These are phyloP conservation scores for Drosophila neutralis DNA, from an alignment of 2,888 invertebrate genomes.

Conservation along the genomic window DNA sequence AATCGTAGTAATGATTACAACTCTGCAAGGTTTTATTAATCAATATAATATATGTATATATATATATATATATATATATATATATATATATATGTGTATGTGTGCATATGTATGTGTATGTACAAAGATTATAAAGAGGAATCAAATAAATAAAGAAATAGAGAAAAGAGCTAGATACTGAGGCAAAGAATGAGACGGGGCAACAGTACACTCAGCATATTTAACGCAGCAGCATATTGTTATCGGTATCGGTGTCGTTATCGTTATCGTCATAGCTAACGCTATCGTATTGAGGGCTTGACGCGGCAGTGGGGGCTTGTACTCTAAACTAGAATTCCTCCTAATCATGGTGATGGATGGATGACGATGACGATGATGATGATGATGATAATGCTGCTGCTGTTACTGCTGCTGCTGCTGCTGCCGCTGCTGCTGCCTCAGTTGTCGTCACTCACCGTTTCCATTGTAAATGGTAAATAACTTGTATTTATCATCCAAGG, in stretches of 20 bases:
- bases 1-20: background rate
- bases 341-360: background rate
- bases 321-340: constrained; percentile 4
- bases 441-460: constrained; percentile 84
- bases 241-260: constrained; percentile 20
- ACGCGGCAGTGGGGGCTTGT: background rate
- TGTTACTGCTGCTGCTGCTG: constrained; percentile 1
- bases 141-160: constrained; percentile 4
- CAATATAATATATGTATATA: background rate
- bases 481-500: constrained; percentile 84
- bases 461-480: constrained; percentile 85
- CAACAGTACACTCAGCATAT: constrained; percentile 32
- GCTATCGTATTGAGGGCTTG: background rate
- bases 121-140: constrained; percentile 1
- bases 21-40: constrained; percentile 10
- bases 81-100: background rate
- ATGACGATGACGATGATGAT: background rate
- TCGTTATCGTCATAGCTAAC: background rate
- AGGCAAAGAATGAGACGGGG: constrained; percentile 17
- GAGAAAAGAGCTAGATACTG: constrained; percentile 15
- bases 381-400: background rate
- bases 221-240: constrained; percentile 27
- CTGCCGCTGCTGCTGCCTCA: constrained; percentile 13
- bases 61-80: background rate
- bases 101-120: background rate